These are phyloP conservation scores for Enoplosus armatus DNA, from an alignment of 2,797 vertebrate genomes.

Conservation along the genomic window DNA sequence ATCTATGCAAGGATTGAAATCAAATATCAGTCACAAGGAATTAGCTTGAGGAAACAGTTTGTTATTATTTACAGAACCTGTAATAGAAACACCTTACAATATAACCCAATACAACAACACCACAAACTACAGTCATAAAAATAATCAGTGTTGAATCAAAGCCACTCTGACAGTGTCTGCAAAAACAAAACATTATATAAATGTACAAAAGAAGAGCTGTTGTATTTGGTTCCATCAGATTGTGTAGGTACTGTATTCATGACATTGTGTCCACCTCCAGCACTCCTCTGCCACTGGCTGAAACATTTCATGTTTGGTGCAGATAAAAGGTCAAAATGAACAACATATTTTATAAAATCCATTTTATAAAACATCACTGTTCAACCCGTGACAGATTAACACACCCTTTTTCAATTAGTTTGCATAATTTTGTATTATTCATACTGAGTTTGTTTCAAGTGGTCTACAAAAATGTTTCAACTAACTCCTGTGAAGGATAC, in stretches of 20 bases:
- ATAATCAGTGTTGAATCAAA: background rate
- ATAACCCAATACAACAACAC: background rate
- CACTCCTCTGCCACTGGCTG: background rate
- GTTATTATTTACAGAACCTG: background rate
- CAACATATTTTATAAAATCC: too few relatives aligned
- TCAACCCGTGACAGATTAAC: background rate
- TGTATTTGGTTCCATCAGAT: constrained; percentile 5
- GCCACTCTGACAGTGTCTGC: background rate
- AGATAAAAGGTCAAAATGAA: background rate
- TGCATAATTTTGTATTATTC: background rate
- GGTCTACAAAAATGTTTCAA: too few relatives aligned
- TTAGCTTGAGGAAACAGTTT: background rate
- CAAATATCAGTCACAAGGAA: constrained; percentile 14
- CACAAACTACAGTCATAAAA: background rate
- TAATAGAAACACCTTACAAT: background rate
- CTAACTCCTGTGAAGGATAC: background rate
- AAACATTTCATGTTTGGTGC: background rate
- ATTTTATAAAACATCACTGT: background rate
- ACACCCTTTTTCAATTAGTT: background rate
- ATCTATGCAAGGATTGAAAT: constrained; percentile 82
- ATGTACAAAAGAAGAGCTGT: background rate
- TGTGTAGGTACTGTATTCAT: background rate
- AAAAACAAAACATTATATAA: background rate
- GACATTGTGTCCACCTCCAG: background rate
- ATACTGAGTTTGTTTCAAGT: background rate